Evolutionary conservation across 2,888 invertebrate species (phyloP).

Genomic region (Caenorhabditis becei): DNA sequence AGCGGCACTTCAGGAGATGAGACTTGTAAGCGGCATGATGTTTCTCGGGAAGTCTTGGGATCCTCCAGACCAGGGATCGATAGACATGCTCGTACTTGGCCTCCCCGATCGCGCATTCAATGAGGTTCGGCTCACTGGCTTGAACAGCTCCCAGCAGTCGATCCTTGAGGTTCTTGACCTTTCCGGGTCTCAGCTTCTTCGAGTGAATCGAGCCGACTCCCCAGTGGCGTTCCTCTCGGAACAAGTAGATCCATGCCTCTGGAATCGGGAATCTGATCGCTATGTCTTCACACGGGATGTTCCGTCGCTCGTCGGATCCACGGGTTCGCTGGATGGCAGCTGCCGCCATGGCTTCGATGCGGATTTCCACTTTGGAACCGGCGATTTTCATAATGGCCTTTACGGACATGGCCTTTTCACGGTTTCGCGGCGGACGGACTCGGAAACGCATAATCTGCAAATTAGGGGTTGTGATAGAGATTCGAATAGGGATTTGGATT

Average conservation of each 20-base stretch:
- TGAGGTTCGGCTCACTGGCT: constrained; percentile 91
- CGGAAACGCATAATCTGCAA: constrained; percentile 84
- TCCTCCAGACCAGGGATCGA: constrained; percentile 95
- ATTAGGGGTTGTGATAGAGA: no score
- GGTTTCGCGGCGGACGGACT: constrained; percentile 93
- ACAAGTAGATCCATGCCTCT: constrained; percentile 99
- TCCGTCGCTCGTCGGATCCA: constrained; percentile 95
- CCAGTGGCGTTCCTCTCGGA: constrained; percentile 91
- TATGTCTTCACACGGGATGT: constrained; percentile 95
- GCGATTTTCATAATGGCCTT: constrained; percentile 86
- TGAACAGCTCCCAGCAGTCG: constrained; percentile 88
- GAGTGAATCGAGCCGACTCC: constrained; percentile 97
- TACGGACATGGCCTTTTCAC: constrained; percentile 95
- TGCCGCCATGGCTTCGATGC: constrained; percentile 95
- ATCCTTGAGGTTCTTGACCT: constrained; percentile 83
- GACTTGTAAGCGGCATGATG: constrained; percentile 99
- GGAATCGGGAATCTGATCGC: constrained; percentile 94
- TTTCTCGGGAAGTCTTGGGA: constrained; percentile 96
- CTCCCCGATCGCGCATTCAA: constrained; percentile 85
- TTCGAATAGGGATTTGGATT: no score
- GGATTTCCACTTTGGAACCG: constrained; percentile 88
- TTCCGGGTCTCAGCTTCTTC: constrained; percentile 85
- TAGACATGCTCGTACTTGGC: constrained; percentile 84
- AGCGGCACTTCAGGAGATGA: constrained; percentile 89
- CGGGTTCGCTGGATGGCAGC: constrained; percentile 84